Evolutionary conservation across 1,140 invertebrate genomes (phyloP).

Genomic region (Heliconius eleuchia): DNA sequence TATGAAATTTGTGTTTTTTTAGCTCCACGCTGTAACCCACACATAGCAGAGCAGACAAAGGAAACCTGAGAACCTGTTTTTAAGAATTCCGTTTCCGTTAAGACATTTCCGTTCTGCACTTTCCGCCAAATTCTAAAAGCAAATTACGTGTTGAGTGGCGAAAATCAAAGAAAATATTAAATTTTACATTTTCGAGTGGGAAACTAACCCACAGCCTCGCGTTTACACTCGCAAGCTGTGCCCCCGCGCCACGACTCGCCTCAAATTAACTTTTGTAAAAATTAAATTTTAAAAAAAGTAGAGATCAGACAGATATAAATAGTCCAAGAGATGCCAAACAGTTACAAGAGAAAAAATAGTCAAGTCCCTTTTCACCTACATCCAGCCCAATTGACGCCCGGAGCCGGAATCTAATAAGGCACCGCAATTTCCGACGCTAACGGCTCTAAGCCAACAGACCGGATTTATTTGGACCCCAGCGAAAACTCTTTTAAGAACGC

Average conservation of each 20-base stretch:
- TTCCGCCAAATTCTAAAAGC: neutral
- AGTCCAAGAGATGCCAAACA: neutral
- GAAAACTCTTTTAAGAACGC: constrained; percentile 57
- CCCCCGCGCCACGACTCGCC: too few relatives aligned
- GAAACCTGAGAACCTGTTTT: neutral
- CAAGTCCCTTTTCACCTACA: constrained; percentile 58
- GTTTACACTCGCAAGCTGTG: too few relatives aligned
- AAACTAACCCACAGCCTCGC: neutral
- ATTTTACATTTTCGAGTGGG: neutral
- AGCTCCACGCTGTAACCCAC: neutral
- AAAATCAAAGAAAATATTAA: neutral
- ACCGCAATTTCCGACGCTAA: constrained; percentile 66
- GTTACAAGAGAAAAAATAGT: constrained; percentile 47
- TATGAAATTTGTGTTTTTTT: too few relatives aligned
- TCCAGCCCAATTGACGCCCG: constrained; percentile 54
- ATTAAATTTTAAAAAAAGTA: neutral
- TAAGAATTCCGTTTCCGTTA: neutral
- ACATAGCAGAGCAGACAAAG: neutral
- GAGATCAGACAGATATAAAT: neutral
- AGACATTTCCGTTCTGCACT: neutral
- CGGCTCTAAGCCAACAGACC: constrained; percentile 57
- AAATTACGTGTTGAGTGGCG: neutral
- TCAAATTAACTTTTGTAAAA: too few relatives aligned
- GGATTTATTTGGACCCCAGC: constrained; percentile 55
- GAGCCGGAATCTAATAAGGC: constrained; percentile 66